phyloP scores from a whole-genome alignment of 1,140 invertebrate genomes.

The Zaprionus capensis region DNA sequence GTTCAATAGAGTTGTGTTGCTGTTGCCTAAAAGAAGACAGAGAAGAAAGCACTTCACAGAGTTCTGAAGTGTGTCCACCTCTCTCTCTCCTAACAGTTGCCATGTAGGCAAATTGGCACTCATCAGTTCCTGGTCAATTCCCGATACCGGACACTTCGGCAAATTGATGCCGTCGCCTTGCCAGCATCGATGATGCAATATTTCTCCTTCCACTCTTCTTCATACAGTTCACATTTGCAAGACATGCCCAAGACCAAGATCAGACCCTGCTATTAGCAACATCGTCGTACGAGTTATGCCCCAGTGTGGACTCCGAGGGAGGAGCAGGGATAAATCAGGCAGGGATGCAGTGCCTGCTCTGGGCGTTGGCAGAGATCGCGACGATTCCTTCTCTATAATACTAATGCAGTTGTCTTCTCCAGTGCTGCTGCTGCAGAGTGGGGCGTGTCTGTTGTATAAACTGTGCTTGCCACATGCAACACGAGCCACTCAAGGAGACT shows the following conservation, averaged over 20 bases:
- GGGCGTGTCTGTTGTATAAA: slow-evolving; percentile 49
- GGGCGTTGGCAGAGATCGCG: slow-evolving; percentile 58
- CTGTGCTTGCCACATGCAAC: slow-evolving; percentile 63
- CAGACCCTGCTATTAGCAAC: slow-evolving; percentile 61
- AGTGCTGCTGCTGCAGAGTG: slow-evolving; percentile 28
- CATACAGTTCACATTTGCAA: slow-evolving; percentile 50
- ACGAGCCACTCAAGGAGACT: slow-evolving; percentile 70
- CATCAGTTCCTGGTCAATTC: slow-evolving; percentile 34
- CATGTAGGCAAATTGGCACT: slow-evolving; percentile 60
- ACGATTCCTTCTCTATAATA: slow-evolving; percentile 33
- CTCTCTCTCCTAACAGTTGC: slow-evolving; percentile 8
- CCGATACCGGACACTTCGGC: slow-evolving; percentile 55
- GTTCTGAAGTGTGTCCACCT: slow-evolving; percentile 19
- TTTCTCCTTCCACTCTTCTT: slow-evolving; percentile 26
- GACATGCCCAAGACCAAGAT: neutral
- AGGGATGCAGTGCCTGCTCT: slow-evolving; percentile 62
- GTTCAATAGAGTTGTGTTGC: slow-evolving; percentile 24
- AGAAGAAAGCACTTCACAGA: slow-evolving; percentile 56
- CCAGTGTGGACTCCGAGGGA: slow-evolving; percentile 15
- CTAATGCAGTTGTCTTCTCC: slow-evolving; percentile 68
- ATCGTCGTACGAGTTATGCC: slow-evolving; percentile 60
- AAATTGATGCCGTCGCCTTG: slow-evolving; percentile 50
- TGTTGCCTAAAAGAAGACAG: slow-evolving; percentile 22
- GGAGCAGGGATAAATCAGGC: slow-evolving; percentile 42
- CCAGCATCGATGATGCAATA: slow-evolving; percentile 59